These are phyloP conservation scores for Seriola dumerili DNA, from an alignment of 2,113 vertebrate species.

Conservation along the genomic window DNA sequence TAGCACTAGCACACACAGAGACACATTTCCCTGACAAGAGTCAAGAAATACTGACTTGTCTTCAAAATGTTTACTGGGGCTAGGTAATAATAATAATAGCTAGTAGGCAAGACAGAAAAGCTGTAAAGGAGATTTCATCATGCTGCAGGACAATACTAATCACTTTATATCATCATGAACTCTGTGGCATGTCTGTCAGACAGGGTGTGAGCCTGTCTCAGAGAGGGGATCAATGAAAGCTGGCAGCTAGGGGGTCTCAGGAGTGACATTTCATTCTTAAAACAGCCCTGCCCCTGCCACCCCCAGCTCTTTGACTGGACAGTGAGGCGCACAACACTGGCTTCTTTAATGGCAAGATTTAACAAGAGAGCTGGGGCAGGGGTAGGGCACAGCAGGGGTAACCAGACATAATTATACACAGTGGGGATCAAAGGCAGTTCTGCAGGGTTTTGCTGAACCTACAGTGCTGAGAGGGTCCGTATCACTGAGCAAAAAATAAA, in stretches of 20 bases:
- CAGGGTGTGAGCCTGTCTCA: constrained; percentile 20
- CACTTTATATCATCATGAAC: constrained; percentile 12
- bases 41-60: background rate
- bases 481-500: background rate
- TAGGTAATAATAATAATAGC: background rate
- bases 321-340: constrained; percentile 18
- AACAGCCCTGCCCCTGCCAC: constrained; percentile 22
- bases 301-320: constrained; percentile 40
- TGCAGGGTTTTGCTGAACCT: constrained; percentile 47
- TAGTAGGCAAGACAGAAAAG: background rate
- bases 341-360: constrained; percentile 47
- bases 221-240: constrained; percentile 36
- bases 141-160: constrained; percentile 6
- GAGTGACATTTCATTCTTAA: constrained; percentile 51
- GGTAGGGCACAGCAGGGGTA: constrained; percentile 30
- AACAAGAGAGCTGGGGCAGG: constrained; percentile 31
- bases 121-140: background rate
- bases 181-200: constrained; percentile 25
- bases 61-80: background rate
- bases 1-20: background rate
- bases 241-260: constrained; percentile 27
- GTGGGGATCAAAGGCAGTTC: constrained; percentile 40
- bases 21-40: background rate
- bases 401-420: constrained; percentile 31
- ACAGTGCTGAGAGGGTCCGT: constrained; percentile 12